Evolutionary conservation across 1,140 invertebrate genomes (phyloP).

Genomic region (Daktulosphaira vitifoliae): DNA sequence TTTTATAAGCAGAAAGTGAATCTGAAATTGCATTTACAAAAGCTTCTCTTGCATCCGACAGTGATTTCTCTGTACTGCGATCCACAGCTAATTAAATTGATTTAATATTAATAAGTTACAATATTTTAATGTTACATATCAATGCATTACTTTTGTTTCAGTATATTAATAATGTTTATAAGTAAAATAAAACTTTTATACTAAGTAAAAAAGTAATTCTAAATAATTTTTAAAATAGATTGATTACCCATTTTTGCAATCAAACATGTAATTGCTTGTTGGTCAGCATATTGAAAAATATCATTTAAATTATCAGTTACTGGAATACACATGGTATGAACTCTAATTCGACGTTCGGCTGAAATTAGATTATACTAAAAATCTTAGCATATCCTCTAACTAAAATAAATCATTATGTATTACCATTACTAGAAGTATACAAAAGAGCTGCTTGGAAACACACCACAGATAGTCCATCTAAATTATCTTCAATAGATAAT

Average conservation of each 20-base stretch:
- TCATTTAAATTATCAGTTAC: conserved; percentile 75
- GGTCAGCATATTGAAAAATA: conserved; percentile 85
- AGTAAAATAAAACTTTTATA: neutral
- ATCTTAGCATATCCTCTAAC: neutral
- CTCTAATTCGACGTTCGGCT: conserved; percentile 92
- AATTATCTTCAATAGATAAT: conserved; percentile 84
- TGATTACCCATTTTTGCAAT: conserved; percentile 86
- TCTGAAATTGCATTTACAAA: conserved; percentile 92
- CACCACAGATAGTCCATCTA: conserved; percentile 76
- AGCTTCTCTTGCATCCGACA: conserved; percentile 90
- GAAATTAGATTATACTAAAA: conserved; percentile 37
- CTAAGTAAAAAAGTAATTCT: conserved; percentile 15
- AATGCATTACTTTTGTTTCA: neutral
- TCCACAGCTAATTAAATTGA: conserved; percentile 67
- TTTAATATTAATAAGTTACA: neutral
- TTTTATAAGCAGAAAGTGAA: conserved; percentile 71
- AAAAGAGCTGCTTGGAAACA: conserved; percentile 97
- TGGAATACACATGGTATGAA: conserved; percentile 93
- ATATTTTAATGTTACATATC: neutral
- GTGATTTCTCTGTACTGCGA: conserved; percentile 69
- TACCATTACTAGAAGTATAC: conserved; percentile 96
- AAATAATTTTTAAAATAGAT: neutral
- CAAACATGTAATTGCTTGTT: conserved; percentile 86
- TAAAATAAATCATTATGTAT: neutral
- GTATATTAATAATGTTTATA: neutral